A percentile compares a stretch with the other conserved stretches of the same genome.
Conservation (phyloP, 2,797 vertebrate genomes). For the Lagorchestes hirsutus region DNA sequence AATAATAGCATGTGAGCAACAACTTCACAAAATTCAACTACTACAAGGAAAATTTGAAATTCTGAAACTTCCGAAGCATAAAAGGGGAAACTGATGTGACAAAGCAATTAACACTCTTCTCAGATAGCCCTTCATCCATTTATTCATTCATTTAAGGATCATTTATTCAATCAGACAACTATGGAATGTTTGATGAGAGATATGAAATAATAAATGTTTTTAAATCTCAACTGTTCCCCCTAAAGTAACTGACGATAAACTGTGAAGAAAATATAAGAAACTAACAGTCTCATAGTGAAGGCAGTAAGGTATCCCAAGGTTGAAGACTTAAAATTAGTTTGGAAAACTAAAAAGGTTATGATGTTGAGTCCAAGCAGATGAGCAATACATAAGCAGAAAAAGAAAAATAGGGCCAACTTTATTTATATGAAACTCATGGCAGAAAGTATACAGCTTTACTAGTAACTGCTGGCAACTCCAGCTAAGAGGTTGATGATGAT, state of each 20-base stretch:
- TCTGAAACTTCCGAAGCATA: neutral
- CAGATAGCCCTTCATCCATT: neutral
- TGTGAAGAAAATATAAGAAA: neutral
- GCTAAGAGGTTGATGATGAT: neutral
- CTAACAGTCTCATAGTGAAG: neutral
- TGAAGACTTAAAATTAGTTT: neutral
- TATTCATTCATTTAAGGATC: too few relatives aligned
- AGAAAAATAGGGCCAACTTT: neutral
- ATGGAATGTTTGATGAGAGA: neutral
- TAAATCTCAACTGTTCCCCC: neutral
- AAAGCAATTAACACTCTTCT: neutral
- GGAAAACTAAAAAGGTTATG: neutral
- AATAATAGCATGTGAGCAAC: constrained; percentile 27
- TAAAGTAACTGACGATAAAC: neutral
- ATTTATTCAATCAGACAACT: neutral
- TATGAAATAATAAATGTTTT: neutral
- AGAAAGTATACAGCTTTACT: neutral
- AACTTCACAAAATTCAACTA: constrained; percentile 5
- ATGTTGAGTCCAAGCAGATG: neutral
- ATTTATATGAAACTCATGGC: neutral
- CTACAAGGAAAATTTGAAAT: neutral
- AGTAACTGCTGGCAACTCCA: neutral
- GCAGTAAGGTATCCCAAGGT: neutral
- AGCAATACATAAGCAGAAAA: neutral
- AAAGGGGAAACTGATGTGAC: too few relatives aligned